Percentiles rank a stretch among this genome's conserved stretches.
phyloP scores from a whole-genome alignment of 2,888 invertebrate genomes.

The Biston betularia region DNA sequence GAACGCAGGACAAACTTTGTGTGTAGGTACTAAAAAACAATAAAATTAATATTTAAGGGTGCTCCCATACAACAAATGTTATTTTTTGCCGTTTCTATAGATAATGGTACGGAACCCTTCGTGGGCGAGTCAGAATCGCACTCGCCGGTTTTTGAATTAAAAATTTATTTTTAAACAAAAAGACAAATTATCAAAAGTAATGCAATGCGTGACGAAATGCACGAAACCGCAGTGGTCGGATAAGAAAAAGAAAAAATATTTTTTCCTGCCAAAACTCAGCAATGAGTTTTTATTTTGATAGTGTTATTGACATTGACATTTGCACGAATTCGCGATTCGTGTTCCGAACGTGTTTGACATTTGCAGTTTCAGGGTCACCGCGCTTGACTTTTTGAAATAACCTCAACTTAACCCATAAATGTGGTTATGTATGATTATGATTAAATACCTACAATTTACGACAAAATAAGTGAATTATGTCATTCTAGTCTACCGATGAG shows the following conservation, averaged over 20 bases:
- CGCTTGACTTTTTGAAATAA: slow-evolving; percentile 21
- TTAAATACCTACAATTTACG: slow-evolving; percentile 33
- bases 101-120: no score
- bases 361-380: slow-evolving; percentile 37
- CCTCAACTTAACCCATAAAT: slow-evolving; percentile 29
- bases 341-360: slow-evolving; percentile 32
- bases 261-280: no score
- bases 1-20: no score
- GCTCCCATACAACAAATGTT: no score
- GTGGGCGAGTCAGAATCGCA: no score
- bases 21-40: no score
- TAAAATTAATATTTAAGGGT: no score
- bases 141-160: no score
- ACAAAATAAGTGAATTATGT: slow-evolving; percentile 39
- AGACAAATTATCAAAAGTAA: background rate
- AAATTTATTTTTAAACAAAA: no score
- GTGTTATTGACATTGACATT: slow-evolving; percentile 40
- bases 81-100: no score
- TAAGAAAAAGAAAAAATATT: background rate
- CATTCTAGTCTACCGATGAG: slow-evolving; percentile 31
- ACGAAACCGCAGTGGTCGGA: background rate
- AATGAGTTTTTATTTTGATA: slow-evolving; percentile 10
- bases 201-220: background rate
- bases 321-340: slow-evolving; percentile 32
- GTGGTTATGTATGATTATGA: slow-evolving; percentile 9